These are phyloP conservation scores for Drosophila sechellia DNA, from an alignment of 1,140 invertebrate species.

Conservation along the genomic window DNA sequence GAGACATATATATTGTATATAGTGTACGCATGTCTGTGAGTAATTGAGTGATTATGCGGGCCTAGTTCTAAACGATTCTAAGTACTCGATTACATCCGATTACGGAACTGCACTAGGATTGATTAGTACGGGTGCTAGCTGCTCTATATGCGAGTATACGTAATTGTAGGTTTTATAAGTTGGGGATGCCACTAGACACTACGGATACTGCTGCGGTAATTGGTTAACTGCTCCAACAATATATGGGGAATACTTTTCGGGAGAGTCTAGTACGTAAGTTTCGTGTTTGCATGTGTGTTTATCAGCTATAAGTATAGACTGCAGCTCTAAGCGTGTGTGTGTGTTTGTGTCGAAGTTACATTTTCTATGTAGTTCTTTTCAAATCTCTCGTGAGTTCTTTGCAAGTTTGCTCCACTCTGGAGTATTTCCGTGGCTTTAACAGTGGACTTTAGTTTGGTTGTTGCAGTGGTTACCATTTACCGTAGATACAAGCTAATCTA, in stretches of 20 bases:
- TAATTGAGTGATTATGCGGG: constrained; percentile 38
- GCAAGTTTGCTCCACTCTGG: constrained; percentile 18
- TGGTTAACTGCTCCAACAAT: constrained; percentile 48
- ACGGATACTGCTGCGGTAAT: constrained; percentile 44
- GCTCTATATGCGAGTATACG: constrained; percentile 28
- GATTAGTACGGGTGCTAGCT: constrained; percentile 39
- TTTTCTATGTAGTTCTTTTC: constrained; percentile 42
- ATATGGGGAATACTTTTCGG: constrained; percentile 27
- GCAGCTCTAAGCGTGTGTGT: constrained; percentile 25
- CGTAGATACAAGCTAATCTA: constrained; percentile 59
- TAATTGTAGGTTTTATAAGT: constrained; percentile 17
- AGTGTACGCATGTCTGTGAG: constrained; percentile 21
- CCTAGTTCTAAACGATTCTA: constrained; percentile 41
- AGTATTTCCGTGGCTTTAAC: constrained; percentile 20
- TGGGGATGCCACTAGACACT: constrained; percentile 38
- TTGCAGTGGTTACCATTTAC: constrained; percentile 55
- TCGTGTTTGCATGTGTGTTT: constrained; percentile 5
- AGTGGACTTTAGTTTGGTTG: constrained; percentile 32
- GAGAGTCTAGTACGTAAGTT: constrained; percentile 27
- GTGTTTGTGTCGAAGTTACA: constrained; percentile 24
- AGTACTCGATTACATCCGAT: constrained; percentile 29
- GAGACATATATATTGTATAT: constrained; percentile 3
- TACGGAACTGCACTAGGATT: constrained; percentile 16
- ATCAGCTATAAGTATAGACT: constrained; percentile 24
- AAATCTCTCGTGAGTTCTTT: constrained; percentile 40